Evolutionary conservation across 1,140 invertebrate genomes (phyloP), one percentile per base, ranked within the genome.

Genomic region (Drosophila lowei): DNA sequence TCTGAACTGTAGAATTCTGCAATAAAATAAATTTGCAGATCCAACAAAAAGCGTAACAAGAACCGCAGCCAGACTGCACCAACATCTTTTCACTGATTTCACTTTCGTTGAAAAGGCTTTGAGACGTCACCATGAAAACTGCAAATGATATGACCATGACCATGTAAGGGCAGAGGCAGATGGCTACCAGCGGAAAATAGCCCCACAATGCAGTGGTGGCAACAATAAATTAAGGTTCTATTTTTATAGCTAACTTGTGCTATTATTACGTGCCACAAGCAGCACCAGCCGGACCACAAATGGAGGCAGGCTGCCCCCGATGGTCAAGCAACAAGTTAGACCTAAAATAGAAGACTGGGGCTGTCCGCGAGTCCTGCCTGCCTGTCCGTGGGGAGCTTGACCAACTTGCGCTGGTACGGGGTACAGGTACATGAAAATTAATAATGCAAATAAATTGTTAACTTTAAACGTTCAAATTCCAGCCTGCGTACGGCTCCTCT

Each of bases 381-480:
- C 70, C 54, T 30, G 30, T 49, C 28, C 66, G 47, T 53, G 55
- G 41, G 56, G 46, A 52, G 54, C 67, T 77, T 74, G 79, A 70
- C 79, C 79, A 81, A 81, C 63, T 66, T 81, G 73, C 60, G 30
- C 21, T 47, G 13, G 15, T 42, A 46, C 30, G 16, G 5, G 18
- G 28, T 38, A 28, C 61, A 70, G 63, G 44, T 70, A 30, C 78
- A 84, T 88, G 75, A 83, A 88, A 88, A 88, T 88, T 83, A 88
- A 88, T 89, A 88, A 88, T 88, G 83, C 83, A 89, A 88, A 88
- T 88, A 88, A 88, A 88, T 83, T 83, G 84, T 88, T 88, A 89
- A 89, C 74, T 85, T 74, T 81, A 68, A 81, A 75, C 72, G 83
- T 63, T 72, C 83, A 83, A 79, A 88, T 89, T 88, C 84, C 83